Evolutionary conservation across 2,113 vertebrate genomes (phyloP).

Genomic region (Onychorhynchus coronatus): DNA sequence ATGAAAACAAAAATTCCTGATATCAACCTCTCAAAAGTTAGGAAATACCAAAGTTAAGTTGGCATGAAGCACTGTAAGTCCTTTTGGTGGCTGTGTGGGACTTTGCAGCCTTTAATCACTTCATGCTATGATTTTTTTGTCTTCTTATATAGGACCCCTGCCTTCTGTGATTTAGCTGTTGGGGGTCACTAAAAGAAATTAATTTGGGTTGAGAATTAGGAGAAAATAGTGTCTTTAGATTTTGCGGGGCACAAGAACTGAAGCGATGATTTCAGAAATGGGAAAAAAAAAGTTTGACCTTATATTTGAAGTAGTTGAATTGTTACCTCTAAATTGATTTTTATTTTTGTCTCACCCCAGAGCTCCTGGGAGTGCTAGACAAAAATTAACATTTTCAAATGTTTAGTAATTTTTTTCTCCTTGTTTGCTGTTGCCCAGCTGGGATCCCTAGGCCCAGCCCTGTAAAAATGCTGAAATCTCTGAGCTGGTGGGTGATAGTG

Average conservation of each 20-base stretch:
- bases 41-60: background rate
- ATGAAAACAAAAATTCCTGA: background rate
- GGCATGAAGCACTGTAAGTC: background rate
- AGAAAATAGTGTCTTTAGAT: background rate
- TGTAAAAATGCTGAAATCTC: background rate
- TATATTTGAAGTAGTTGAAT: background rate
- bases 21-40: background rate
- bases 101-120: background rate
- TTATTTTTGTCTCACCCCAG: background rate
- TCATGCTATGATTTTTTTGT: background rate
- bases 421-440: background rate
- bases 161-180: background rate
- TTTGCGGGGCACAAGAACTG: background rate
- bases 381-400: background rate
- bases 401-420: background rate
- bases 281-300: background rate
- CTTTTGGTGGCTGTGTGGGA: background rate
- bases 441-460: background rate
- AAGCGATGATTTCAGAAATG: background rate
- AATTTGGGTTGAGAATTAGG: background rate
- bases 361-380: background rate
- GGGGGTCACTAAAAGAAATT: background rate
- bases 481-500: background rate
- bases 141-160: background rate
- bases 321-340: background rate